Evolutionary conservation across 2,888 invertebrate genomes (phyloP).

Genomic region (Drosophila parthenogenetica): DNA sequence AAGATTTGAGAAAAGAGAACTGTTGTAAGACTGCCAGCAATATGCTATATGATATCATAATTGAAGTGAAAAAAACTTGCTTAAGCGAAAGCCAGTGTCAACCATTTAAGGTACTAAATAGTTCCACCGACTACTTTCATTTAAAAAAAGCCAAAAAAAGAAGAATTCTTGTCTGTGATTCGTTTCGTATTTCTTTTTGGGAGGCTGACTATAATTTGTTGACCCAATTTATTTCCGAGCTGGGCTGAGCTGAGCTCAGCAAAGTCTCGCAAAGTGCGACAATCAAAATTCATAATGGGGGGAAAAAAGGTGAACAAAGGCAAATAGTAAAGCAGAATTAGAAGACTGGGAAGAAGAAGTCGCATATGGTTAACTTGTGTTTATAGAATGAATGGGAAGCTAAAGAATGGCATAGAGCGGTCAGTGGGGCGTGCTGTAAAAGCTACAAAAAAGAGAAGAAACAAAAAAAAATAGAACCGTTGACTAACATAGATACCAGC

Average conservation of each 20-base stretch:
- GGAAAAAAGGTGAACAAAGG: conserved; percentile 10
- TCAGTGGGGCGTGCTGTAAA: conserved; percentile 40
- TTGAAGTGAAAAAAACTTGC: conserved; percentile 9
- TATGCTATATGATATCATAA: conserved; percentile 15
- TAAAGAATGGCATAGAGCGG: conserved; percentile 21
- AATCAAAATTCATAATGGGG: conserved; percentile 45
- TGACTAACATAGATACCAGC: conserved; percentile 65
- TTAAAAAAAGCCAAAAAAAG: neutral
- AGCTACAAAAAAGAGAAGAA: conserved; percentile 5
- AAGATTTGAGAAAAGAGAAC: neutral
- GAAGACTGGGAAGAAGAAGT: neutral
- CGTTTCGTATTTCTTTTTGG: neutral
- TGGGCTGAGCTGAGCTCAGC: neutral
- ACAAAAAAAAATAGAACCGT: conserved; percentile 54
- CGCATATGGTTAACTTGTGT: conserved; percentile 13
- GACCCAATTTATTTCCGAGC: conserved; percentile 20
- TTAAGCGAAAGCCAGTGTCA: conserved; percentile 23
- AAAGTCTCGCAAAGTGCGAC: conserved; percentile 20
- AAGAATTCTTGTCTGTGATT: neutral
- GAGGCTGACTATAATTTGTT: conserved; percentile 17
- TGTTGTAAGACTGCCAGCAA: conserved; percentile 4
- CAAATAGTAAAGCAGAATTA: neutral
- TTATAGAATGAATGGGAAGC: conserved; percentile 2
- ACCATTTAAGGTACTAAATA: conserved; percentile 19
- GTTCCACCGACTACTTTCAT: conserved; percentile 26